Base-by-base conservation (phyloP, 1,140 invertebrate genomes). In the Cataglyphis hispanica region DNA sequence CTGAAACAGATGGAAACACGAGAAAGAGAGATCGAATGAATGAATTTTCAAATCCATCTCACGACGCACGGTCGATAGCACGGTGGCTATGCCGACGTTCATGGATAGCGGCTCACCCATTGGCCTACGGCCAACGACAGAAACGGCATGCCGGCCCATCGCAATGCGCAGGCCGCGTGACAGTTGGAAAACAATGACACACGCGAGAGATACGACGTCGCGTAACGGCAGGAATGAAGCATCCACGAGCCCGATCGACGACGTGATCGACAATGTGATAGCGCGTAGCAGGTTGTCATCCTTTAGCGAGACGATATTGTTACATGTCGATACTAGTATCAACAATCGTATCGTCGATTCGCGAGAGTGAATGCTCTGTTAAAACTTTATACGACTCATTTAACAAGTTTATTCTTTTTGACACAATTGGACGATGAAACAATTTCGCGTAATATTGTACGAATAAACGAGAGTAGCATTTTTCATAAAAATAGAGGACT, bases 151-250 rank as follows among this genome's bases (percentile, higher is more conserved):
- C 90, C 87, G 87, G 87, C 86, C 86, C 87, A 89, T 84, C 84
- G 67, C 16, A 67, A 72, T 85, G 84, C 90, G 86, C 89, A 80
- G 50, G 67, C 46, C 16, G 70, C 66, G 74, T 88, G 90, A 91
- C 91, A 91, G 90, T 91, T 90, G 88, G 81, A 87, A 89, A 92
- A 89, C 86, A 87, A 87, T 87, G 80, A 89, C 88, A 89, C 78
- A 64, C 63, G 63, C 75, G 84, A 85, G 67, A 50, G 13, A 50
- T 50, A 50, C 16, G 16, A 85, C 61, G 61, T 77, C 50, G 67
- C 50, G 31, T 37, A 58, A 50, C 61, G 31, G 53, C 58, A 40
- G 10, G 81, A 77, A 84, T 50, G 31, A 77, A 63, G 70, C 50
- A 46, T 27, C 66, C 72, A 61, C 70, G 58, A 58, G 37, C 8